Conservation (phyloP, 2,113 vertebrate species). For the Clarias batrachus region DNA sequence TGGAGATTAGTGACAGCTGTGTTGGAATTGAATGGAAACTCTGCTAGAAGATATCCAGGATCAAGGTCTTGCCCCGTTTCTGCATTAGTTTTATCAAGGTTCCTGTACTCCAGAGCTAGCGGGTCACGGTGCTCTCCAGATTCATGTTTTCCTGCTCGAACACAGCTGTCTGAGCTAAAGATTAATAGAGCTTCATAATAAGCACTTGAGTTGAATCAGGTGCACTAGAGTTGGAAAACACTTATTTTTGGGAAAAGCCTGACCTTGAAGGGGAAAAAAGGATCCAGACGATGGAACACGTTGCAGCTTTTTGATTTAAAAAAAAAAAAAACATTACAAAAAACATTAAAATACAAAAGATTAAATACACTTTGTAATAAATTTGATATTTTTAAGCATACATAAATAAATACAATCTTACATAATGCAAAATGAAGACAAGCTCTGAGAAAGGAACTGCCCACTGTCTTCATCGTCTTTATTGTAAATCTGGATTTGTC, state of each 20-base stretch:
- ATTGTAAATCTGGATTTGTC: background rate
- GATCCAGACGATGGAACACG: background rate
- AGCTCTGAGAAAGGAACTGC: background rate
- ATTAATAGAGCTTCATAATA: slow-evolving; percentile 6
- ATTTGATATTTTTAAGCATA: no score
- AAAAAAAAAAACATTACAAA: no score
- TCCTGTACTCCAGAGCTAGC: slow-evolving; percentile 1
- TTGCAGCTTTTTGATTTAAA: background rate
- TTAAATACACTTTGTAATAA: no score
- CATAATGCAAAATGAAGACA: background rate
- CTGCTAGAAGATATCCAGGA: slow-evolving; percentile 9
- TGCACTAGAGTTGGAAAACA: background rate
- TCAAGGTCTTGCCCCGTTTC: slow-evolving; percentile 18
- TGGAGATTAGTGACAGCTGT: slow-evolving; percentile 20
- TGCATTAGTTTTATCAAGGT: slow-evolving; percentile 9
- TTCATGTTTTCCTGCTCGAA: slow-evolving; percentile 28
- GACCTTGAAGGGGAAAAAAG: background rate
- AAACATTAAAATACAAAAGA: no score
- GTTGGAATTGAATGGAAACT: background rate
- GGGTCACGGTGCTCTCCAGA: slow-evolving; percentile 7
- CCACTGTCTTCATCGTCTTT: background rate
- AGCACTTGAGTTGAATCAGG: slow-evolving; percentile 22
- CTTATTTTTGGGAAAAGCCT: background rate
- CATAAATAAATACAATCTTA: no score
- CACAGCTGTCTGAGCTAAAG: slow-evolving; percentile 23